A percentile compares a stretch with the other conserved stretches of the same genome.
phyloP scores from a whole-genome alignment of 2,797 vertebrate genomes.

The Xenops minutus region DNA sequence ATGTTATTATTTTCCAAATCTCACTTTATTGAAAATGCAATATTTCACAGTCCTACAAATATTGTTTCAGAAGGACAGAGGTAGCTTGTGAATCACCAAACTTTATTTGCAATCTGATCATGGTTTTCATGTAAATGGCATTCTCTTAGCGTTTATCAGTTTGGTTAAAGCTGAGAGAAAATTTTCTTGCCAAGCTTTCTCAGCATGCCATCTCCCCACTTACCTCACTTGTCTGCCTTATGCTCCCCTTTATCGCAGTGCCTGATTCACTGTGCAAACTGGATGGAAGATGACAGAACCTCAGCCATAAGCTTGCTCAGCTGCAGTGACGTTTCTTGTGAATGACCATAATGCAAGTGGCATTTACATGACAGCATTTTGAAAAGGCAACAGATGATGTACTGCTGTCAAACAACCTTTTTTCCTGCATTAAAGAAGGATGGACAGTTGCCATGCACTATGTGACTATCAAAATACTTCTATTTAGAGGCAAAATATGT shows the following conservation, averaged over 20 bases:
- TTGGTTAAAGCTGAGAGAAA: slow-evolving; percentile 8
- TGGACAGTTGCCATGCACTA: slow-evolving; percentile 7
- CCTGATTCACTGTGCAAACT: not conserved
- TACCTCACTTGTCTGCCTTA: slow-evolving; percentile 4
- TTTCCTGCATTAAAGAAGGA: not conserved
- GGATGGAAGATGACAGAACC: slow-evolving; percentile 5
- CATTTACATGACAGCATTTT: not conserved
- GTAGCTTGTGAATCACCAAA: not conserved
- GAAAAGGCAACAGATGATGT: slow-evolving; percentile 4
- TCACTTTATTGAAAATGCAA: not conserved
- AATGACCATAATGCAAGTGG: slow-evolving; percentile 20
- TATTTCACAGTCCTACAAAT: not conserved
- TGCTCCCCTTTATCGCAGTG: not conserved
- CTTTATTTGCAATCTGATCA: slow-evolving; percentile 6
- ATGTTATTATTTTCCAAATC: not conserved
- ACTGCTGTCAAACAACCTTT: not conserved
- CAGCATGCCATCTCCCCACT: not conserved
- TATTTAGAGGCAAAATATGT: not conserved
- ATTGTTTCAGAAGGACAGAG: not conserved
- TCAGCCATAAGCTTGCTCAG: not conserved
- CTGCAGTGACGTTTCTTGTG: slow-evolving; percentile 26
- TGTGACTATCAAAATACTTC: not conserved
- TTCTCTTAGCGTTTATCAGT: slow-evolving; percentile 1
- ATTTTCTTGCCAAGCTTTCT: slow-evolving; percentile 12
- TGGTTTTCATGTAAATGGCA: not conserved